These are phyloP conservation scores for Butorides virescens DNA, from an alignment of 2,113 vertebrate genomes.

Conservation along the genomic window DNA sequence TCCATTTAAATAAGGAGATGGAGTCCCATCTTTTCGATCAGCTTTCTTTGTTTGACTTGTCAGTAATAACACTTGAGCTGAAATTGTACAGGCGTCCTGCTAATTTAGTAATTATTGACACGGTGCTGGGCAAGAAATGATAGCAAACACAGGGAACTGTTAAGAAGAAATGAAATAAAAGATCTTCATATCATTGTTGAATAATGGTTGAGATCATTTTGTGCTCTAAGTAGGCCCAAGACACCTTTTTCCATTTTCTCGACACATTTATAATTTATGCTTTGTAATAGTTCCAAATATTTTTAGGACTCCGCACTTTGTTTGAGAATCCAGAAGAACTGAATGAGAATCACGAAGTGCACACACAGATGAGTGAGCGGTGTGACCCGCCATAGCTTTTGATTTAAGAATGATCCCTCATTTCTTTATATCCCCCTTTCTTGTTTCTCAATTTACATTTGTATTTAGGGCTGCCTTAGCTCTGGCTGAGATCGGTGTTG, in stretches of 20 bases:
- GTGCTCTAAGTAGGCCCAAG: slow-evolving; percentile 74
- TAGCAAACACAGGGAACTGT: slow-evolving; percentile 87
- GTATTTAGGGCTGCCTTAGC: slow-evolving; percentile 2
- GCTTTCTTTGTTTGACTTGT: slow-evolving; percentile 89
- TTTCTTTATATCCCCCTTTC: not conserved
- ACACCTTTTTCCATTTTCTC: slow-evolving; percentile 80
- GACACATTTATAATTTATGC: slow-evolving; percentile 86
- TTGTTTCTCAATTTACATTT: slow-evolving; percentile 14
- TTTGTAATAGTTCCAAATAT: slow-evolving; percentile 86
- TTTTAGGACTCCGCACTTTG: slow-evolving; percentile 78
- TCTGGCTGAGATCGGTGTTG: not conserved
- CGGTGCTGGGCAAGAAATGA: slow-evolving; percentile 84
- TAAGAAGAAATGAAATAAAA: slow-evolving; percentile 82
- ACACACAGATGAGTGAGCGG: slow-evolving; percentile 53
- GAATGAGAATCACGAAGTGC: slow-evolving; percentile 70
- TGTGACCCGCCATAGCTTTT: slow-evolving; percentile 50
- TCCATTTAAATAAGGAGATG: slow-evolving; percentile 92
- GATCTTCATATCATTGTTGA: slow-evolving; percentile 79
- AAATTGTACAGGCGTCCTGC: slow-evolving; percentile 86
- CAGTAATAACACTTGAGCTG: slow-evolving; percentile 86
- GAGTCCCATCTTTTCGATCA: slow-evolving; percentile 83
- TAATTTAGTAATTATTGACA: slow-evolving; percentile 97
- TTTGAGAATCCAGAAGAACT: slow-evolving; percentile 72
- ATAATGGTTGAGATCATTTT: slow-evolving; percentile 79
- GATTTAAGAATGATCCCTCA: slow-evolving; percentile 33